Evolutionary conservation across 2,113 vertebrate genomes (phyloP), one percentile per base, ranked within the genome.

Genomic region (Chaetops frenatus): DNA sequence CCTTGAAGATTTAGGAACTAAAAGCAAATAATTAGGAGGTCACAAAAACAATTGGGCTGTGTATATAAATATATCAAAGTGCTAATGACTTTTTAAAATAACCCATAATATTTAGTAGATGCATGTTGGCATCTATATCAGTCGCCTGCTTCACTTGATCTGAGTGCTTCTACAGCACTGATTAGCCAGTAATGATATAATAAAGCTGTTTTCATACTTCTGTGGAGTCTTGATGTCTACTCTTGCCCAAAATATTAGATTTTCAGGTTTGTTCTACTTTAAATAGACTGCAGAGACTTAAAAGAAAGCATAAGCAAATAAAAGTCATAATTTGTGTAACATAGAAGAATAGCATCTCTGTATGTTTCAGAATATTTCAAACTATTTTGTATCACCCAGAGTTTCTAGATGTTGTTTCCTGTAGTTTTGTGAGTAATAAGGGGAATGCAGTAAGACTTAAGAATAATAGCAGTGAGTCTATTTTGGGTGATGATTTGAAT

Each of bases 211-310:
- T 83, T 76, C 69, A 11, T 97, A 64, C 28, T 94, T 67, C 47
- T 65, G 15, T 81, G 80, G 94, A 96, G 90, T 88, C 96, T 81
- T 65, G 60, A 69, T 96, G 88, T 96, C 94, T 96, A 69, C 94
- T 54, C 6, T 79, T 95, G 65, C 38, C 64, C 78, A 86, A 96
- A 95, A 92, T 69, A 92, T 16, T 91, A 91, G 62, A 94, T 95
- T 95, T 92, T 94, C 69, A 57, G 48, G 50, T 90, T 94, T 79
- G 31, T 53, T 76, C 80, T 83, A 9, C 60, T 67, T 71, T 14
- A 10, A 69, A 23, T 16, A 45, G 35, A 70, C 31, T 90, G 28
- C 4, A 44, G 56, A 69, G n/a, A 31, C 48, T 88, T 84, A 24
- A 90, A 86, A 84, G 65, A 79, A 89, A 84, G 65, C 8, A 31